Evolutionary conservation across 2,113 vertebrate species (phyloP), one percentile per base, ranked within the genome.

Genomic region (Xenus cinereus): DNA sequence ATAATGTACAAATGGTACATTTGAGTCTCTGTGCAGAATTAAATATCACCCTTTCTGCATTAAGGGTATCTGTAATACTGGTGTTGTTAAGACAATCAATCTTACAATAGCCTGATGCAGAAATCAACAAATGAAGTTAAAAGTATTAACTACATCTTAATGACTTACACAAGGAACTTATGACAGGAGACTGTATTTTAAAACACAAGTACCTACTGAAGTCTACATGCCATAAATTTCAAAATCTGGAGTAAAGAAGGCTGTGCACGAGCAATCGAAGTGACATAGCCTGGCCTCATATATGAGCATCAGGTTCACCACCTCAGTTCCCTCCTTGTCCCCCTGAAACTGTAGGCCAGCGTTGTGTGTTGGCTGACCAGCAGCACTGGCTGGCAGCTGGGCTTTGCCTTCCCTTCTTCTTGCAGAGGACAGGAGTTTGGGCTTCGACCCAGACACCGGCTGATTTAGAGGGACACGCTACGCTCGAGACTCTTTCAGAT

Each of bases 351-450:
- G 6, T 4, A 59, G 41, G 41, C 37, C 72, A 48, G 67, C 33
- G 30, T 26, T 0, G 0, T 21, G 43, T 84, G 67, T 41, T 16
- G 7, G 39, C 54, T 90, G 15, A 76, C 37, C 1, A 3, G 39
- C 27, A 88, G 72, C 30, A 22, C 0, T 48, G 77, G 23, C 33
- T 74, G 51, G 45, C 51, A 80, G 67, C 30, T 89, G 84, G 28
- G 35, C 60, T 81, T 84, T 84, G 13, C 54, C 45, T 64, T 14
- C 48, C 48, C 68, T 89, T 89, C 67, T 28, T 18, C 37, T 77
- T 51, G 68, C 59, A 84, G 33, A 57, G 21, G 45, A 66, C 64
- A 81, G 0, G 8, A 17, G 6, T 62, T 66, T 87, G 81, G 74
- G 50, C 41, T 86, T 73, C 41, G n/a, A 62, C 50, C 12, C 56